Percentiles rank a stretch among this genome's conserved stretches.
Conservation (phyloP, 1,140 invertebrate genomes). For the Drosophila littoralis region DNA sequence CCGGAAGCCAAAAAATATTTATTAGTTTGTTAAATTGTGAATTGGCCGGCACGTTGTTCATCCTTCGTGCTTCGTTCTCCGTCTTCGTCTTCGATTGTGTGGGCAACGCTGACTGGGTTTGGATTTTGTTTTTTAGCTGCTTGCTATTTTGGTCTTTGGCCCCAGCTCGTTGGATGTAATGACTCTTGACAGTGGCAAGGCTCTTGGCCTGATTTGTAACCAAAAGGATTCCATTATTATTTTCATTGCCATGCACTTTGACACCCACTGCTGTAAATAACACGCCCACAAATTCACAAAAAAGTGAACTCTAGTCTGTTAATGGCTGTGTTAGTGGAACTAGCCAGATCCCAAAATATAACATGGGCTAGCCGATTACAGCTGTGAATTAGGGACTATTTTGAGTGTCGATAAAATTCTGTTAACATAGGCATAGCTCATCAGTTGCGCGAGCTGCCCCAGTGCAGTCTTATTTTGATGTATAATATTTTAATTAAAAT, state of each 20-base stretch:
- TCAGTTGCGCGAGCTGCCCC: conserved; percentile 26
- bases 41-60: conserved; percentile 60
- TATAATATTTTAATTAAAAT: conserved; percentile 83
- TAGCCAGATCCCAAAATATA: no score
- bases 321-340: not conserved
- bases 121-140: conserved; percentile 29
- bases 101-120: conserved; percentile 20
- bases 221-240: conserved; percentile 66
- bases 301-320: not conserved
- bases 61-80: conserved; percentile 31
- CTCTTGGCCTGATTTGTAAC: conserved; percentile 37
- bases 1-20: conserved; percentile 82
- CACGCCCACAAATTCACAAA: conserved; percentile 8
- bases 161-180: conserved; percentile 63
- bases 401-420: no score
- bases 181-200: conserved; percentile 57
- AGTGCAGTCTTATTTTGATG: conserved; percentile 65
- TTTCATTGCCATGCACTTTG: conserved; percentile 68
- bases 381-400: no score
- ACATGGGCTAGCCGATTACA: no score
- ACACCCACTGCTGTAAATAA: conserved; percentile 48
- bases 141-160: conserved; percentile 27
- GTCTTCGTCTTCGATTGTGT: conserved; percentile 48
- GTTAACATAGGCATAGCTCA: conserved; percentile 14
- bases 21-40: conserved; percentile 84